Evolutionary conservation across 2,888 invertebrate genomes (phyloP), one percentile per base, ranked within the genome.

Genomic region (Parelbella ahira): DNA sequence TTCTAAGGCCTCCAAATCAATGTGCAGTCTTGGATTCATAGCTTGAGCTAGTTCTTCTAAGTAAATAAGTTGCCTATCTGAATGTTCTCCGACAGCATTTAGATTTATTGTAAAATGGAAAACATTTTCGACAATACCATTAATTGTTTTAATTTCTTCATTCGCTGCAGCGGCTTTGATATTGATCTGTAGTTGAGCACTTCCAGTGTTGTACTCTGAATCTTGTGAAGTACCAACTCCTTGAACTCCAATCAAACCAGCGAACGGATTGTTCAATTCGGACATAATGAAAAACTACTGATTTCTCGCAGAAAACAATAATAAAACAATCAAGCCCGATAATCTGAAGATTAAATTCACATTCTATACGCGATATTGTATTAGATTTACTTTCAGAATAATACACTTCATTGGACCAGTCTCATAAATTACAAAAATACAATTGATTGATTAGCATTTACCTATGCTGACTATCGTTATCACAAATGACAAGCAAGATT

Each of bases 41-140:
- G 87, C 84, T 33, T 77, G 70, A 1, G 90, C 88, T 34, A 92
- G 80, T 56, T 93, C 92, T 52, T 92, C 91, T 37, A 95, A 78
- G 58, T 89, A 92, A 1, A 95, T 88, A 41, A 93, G 68, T 51
- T 90, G 89, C 44, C 60, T 70, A 19, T 77, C 71, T 4, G 54
- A 51, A 19, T 59, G 50, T 1, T 58, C 63, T 10, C 72, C 73
- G 4, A 74, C 63, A 33, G 87, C 84, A 21, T 80, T 64, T 36
- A 81, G 70, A 54, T 90, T 90, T 21, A 94, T 80, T 2, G 94
- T 93, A 53, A 95, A 90, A 44, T 92, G 89, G 65, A 95, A 93
- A 60, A 94, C 90, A 60, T 91, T 89, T 68, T 94, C 93, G 15
- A 93, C 88, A 33, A 93, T 72, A 48, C 69, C 73, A 56, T 90